Base-by-base conservation (phyloP, 1,140 invertebrate genomes). In the Teleogryllus occipitalis region DNA sequence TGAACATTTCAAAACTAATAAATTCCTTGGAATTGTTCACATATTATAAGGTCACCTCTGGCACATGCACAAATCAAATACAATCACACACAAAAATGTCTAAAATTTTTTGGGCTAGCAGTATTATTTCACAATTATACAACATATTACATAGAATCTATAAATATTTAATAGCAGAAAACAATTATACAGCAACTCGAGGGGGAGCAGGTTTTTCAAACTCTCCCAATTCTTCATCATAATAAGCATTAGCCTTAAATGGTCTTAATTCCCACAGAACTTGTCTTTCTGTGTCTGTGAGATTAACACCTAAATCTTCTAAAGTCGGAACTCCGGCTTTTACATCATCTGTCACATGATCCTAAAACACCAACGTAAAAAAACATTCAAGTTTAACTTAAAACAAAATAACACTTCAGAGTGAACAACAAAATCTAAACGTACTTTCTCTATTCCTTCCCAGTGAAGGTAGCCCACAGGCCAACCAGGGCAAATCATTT, bases 251-350 rank as follows among this genome's bases (percentile, higher is more conserved):
- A 49, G 88, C 88, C 72, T 89, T 88, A 83, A 86, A 92, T 8
- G 90, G 90, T 80, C 88, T 90, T 75, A 97, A 83, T 84, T 96
- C 93, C 92, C 92, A 96, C 8, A 91, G 90, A 14, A 93, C 90
- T 85, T 92, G 91, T 76, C 93, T 88, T 85, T 97, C 95, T 86
- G 97, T 90, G 1, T 87, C 81, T 0, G 91, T 94, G 72, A 96
- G 87, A 74, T 85, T 87, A 0, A 98, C 90, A 74, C 95, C 96
- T 81, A 98, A 89, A 88, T 98, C 97, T 85, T 96, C 94, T 74
- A 98, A 85, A 0, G 93, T 95, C 22, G 94, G 95, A 47, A 95
- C 83, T 21, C 89, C 90, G 21, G 65, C 47, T n/a, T 54, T 46
- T 5, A 80, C 54, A 18, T 8, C 48, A 39, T 80, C 79, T 47